Conservation (phyloP, 23 tunicate genomes). For the Ascidia mentula region DNA sequence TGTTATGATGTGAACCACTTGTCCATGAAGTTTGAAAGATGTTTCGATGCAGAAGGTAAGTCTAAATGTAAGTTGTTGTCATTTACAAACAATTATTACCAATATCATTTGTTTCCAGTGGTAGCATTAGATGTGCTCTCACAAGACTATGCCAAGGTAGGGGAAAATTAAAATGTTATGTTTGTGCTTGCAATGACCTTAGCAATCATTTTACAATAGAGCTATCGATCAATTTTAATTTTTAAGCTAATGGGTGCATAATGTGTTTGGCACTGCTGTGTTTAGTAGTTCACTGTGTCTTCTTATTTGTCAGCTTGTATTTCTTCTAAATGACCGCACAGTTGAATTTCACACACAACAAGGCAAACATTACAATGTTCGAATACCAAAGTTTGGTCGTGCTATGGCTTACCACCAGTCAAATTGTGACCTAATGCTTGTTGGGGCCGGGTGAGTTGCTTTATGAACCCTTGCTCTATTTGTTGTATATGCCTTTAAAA, state of each 20-base stretch:
- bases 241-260: neutral
- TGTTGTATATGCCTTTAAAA: too few species aligned
- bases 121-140: conserved; percentile 73
- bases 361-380: conserved; percentile 77
- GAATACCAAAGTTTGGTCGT: conserved; percentile 92
- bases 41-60: conserved; percentile 86
- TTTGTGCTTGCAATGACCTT: too few species aligned
- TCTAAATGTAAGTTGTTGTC: neutral
- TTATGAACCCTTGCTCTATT: too few species aligned
- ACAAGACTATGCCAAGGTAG: conserved; percentile 86
- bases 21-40: conserved; percentile 93
- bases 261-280: neutral
- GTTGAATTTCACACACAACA: conserved; percentile 86
- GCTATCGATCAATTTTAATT: too few species aligned
- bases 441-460: conserved; percentile 77
- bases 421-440: conserved; percentile 91
- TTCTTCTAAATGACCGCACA: conserved; percentile 58
- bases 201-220: neutral
- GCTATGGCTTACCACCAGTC: conserved; percentile 76
- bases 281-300: neutral
- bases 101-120: conserved; percentile 24
- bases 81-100: neutral
- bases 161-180: neutral
- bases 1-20: conserved; percentile 92
- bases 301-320: conserved; percentile 28